Evolutionary conservation across 2,888 invertebrate genomes (phyloP), one percentile per base, ranked within the genome.

Genomic region (Caenorhabditis afra): DNA sequence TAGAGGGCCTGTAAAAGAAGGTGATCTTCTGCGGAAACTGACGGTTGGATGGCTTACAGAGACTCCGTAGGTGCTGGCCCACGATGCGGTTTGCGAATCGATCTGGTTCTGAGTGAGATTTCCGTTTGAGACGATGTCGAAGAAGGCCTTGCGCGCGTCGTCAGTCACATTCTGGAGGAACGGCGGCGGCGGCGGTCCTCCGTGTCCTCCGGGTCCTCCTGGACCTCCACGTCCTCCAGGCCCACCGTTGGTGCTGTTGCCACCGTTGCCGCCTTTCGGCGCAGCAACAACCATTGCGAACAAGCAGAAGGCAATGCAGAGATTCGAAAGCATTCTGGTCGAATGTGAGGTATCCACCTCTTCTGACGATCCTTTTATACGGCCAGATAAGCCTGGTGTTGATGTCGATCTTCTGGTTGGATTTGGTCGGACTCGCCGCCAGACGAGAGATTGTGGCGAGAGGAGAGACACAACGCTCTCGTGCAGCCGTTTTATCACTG

Each of bases 11-110:
- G 59, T 35, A 81, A 78, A 23, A 8, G 29, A 7, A 29, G 29
- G 29, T n/a, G n/a, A 20, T 29, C 16, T 57, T 22, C 16, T 49
- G 0, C 20, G 10, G 5, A 35, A n/a, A n/a, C 7, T 20, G 0
- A 29, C 10, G 23, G 4, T 23, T 4, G 12, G 35, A n/a, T 11
- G 4, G 53, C 76, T 67, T 8, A 77, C 81, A 39, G 75, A 68
- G n/a, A 82, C 73, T 73, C 76, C 76, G 37, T 75, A 75, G 16
- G 81, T 83, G 58, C 37, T 61, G 22, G 82, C 82, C 82, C 82
- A 83, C 1, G 64, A 49, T 16, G 81, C 50, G 41, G 78, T 55
- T 47, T 81, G 65, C 3, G 59, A 45, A n/a, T 83, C 78, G 49
- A 78, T 45, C 18, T 75, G 41, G 14, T 58, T 44, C n/a, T 70